Evolutionary conservation across 37 sponge, comb jelly and placozoan species (phyloP).

Genomic region (Eunapius fragilis): DNA sequence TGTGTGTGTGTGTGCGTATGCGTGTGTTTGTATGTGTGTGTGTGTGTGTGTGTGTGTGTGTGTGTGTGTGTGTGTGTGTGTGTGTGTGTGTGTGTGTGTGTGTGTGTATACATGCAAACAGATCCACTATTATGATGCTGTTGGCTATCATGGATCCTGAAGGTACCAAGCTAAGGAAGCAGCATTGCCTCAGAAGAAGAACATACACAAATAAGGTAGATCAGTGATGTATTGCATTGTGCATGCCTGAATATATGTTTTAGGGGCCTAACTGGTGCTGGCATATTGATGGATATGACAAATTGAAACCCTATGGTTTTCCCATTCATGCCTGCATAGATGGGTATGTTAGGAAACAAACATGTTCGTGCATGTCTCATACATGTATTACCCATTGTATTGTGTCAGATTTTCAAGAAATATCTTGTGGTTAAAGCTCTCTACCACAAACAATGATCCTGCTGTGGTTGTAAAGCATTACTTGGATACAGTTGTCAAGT

Average conservation of each 20-base stretch:
- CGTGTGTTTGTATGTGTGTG: too few species aligned
- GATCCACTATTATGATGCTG: slow-evolving; percentile 42
- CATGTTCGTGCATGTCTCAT: background rate
- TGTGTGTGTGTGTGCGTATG: too few species aligned
- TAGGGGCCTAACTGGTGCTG: slow-evolving; percentile 35
- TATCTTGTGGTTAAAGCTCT: slow-evolving; percentile 35
- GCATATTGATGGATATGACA: slow-evolving; percentile 40
- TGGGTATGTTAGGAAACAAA: slow-evolving; percentile 14
- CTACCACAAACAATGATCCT: slow-evolving; percentile 49
- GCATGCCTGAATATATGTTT: background rate
- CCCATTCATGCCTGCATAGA: slow-evolving; percentile 44
- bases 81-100: too few species aligned
- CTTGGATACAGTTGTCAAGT: slow-evolving; percentile 36
- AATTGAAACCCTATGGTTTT: slow-evolving; percentile 13
- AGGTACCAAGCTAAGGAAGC: slow-evolving; percentile 7
- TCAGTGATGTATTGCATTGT: background rate
- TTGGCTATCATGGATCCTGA: slow-evolving; percentile 21
- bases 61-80: too few species aligned
- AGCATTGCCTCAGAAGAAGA: slow-evolving; percentile 16
- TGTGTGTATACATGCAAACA: slow-evolving; percentile 1
- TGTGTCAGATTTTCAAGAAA: slow-evolving; percentile 48
- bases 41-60: too few species aligned
- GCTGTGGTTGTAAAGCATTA: slow-evolving; percentile 19
- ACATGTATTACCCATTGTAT: background rate
- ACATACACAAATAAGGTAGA: slow-evolving; percentile 28